A percentile compares a stretch with the other conserved stretches of the same genome.
phyloP scores from a whole-genome alignment of 2,113 vertebrate species.

The Lophotis ruficrista region DNA sequence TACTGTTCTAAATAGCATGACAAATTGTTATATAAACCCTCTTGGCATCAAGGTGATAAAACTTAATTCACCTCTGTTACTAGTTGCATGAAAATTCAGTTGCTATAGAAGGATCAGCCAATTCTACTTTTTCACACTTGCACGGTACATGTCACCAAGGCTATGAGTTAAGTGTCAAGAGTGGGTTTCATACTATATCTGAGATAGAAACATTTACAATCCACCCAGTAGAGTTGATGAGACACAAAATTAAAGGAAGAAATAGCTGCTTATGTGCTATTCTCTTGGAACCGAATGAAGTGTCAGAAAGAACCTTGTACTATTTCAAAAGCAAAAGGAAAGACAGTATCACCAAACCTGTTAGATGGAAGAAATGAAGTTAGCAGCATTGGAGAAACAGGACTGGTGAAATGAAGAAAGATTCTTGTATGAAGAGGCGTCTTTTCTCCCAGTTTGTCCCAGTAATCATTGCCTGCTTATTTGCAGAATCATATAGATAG shows the following conservation, averaged over 20 bases:
- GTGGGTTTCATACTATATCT: neutral
- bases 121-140: conserved; percentile 11
- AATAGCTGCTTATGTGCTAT: neutral
- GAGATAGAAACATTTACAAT: neutral
- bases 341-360: neutral
- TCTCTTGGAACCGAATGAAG: neutral
- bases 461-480: neutral
- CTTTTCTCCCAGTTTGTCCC: neutral
- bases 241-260: neutral
- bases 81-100: neutral
- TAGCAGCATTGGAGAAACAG: neutral
- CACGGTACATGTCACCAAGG: neutral
- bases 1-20: neutral
- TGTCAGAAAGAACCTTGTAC: neutral
- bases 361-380: neutral
- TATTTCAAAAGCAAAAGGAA: neutral
- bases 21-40: neutral
- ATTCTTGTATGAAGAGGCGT: neutral
- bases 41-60: neutral
- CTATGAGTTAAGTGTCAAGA: neutral
- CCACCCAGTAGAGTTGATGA: neutral
- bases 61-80: neutral
- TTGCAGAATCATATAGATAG: neutral
- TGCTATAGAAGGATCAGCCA: neutral
- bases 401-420: neutral